These are phyloP conservation scores for Sphecodes monilicornis DNA, from an alignment of 2,888 invertebrate species.

Conservation along the genomic window DNA sequence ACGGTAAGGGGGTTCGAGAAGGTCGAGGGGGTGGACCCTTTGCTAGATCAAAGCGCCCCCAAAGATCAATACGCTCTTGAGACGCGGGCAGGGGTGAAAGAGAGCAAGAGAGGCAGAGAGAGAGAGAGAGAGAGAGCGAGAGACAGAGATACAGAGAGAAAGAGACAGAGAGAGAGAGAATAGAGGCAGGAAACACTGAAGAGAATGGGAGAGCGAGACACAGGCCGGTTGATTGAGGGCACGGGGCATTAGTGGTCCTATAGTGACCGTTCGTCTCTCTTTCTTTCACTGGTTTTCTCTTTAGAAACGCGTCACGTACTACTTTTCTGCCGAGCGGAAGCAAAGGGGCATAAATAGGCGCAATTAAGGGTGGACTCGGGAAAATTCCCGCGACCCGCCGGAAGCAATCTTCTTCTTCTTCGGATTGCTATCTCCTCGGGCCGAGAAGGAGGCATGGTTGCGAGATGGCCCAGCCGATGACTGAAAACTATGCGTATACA, in stretches of 20 bases:
- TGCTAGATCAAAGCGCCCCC: constrained; percentile 83
- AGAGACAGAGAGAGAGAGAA: not conserved
- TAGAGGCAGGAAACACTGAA: constrained; percentile 47
- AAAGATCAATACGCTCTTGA: constrained; percentile 82
- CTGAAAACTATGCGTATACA: constrained; percentile 21
- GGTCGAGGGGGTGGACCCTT: constrained; percentile 75
- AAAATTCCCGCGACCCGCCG: constrained; percentile 50
- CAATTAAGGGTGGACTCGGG: constrained; percentile 78
- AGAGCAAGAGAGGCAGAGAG: constrained; percentile 25
- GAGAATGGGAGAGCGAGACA: constrained; percentile 51
- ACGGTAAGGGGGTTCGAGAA: constrained; percentile 23
- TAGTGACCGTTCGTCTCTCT: not conserved
- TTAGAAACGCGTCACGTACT: constrained; percentile 84
- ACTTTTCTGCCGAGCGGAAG: constrained; percentile 76
- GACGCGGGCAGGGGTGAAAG: constrained; percentile 62
- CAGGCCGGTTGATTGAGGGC: constrained; percentile 81
- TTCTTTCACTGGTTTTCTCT: constrained; percentile 67
- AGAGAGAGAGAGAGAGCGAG: constrained; percentile 18
- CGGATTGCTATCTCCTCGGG: not conserved
- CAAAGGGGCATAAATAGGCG: constrained; percentile 84
- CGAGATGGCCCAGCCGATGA: constrained; percentile 12
- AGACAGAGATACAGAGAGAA: constrained; percentile 35
- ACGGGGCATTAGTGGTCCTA: constrained; percentile 79
- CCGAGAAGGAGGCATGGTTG: not conserved
- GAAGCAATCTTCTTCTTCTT: constrained; percentile 48